Evolutionary conservation across 2,113 vertebrate species (phyloP).

Genomic region (Haliaeetus leucogaster): DNA sequence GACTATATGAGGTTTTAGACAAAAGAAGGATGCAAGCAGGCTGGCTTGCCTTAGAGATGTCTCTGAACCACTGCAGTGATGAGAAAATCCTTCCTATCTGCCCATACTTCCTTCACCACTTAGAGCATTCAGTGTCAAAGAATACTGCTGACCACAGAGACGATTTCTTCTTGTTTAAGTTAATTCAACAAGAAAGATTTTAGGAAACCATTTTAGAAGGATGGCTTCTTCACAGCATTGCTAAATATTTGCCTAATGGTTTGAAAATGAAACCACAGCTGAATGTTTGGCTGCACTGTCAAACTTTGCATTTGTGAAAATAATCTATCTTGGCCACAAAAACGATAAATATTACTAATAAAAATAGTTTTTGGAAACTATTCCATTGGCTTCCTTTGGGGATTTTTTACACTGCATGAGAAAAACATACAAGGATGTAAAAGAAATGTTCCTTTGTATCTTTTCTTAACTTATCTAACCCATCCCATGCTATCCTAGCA

Average conservation of each 20-base stretch:
- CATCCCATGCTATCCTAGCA: neutral
- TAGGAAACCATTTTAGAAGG: slow-evolving; percentile 25
- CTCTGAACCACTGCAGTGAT: neutral
- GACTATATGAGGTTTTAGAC: neutral
- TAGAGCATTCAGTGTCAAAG: neutral
- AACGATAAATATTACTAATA: slow-evolving; percentile 37
- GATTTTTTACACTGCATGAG: neutral
- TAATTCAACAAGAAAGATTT: neutral
- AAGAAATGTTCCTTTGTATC: neutral
- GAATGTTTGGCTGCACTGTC: neutral
- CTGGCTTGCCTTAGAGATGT: neutral
- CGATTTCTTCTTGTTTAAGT: neutral
- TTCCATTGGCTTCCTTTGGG: neutral
- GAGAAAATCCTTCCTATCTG: neutral
- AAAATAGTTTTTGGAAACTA: slow-evolving; percentile 41
- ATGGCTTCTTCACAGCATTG: neutral
- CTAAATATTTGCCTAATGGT: slow-evolving; percentile 30
- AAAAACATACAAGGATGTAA: neutral
- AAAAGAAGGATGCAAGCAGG: neutral
- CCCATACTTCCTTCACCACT: neutral
- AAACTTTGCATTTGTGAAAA: slow-evolving; percentile 37
- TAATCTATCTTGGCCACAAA: slow-evolving; percentile 26
- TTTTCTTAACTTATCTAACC: neutral
- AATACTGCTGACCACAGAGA: neutral
- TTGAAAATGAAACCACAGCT: slow-evolving; percentile 30